Evolutionary conservation across 2,888 invertebrate genomes (phyloP).

Genomic region (Acanthosoma haemorrhoidale): DNA sequence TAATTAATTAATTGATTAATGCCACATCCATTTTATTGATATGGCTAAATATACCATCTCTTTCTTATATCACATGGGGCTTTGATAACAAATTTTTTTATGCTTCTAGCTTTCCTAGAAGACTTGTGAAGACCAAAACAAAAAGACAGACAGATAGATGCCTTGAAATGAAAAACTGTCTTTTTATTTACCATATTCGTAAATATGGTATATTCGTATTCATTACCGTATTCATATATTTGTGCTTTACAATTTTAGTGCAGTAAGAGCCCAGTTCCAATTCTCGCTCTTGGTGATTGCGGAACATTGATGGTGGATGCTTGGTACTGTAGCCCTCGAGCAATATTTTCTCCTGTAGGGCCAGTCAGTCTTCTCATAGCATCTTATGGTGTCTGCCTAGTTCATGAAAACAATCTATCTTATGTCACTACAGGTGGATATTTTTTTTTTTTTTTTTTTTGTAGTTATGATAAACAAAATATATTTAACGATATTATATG

Average conservation of each 20-base stretch:
- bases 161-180: neutral
- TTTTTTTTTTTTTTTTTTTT: too few relatives aligned
- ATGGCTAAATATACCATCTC: too few relatives aligned
- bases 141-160: neutral
- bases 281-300: conserved; percentile 21
- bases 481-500: too few relatives aligned
- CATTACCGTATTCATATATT: neutral
- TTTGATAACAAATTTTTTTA: neutral
- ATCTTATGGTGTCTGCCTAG: conserved; percentile 14
- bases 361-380: conserved; percentile 16
- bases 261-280: conserved; percentile 21
- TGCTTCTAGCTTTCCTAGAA: neutral
- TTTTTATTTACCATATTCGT: neutral
- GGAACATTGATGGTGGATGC: conserved; percentile 3
- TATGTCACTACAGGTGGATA: conserved; percentile 4
- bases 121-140: neutral
- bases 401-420: neutral
- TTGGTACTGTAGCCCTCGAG: neutral
- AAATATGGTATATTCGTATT: neutral
- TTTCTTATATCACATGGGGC: neutral
- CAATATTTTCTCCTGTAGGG: neutral
- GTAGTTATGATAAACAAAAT: too few relatives aligned
- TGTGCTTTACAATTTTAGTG: neutral
- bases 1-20: too few relatives aligned
- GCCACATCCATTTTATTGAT: too few relatives aligned